These are phyloP conservation scores for Sula dactylatra DNA, from an alignment of 2,113 vertebrate species.

Conservation along the genomic window DNA sequence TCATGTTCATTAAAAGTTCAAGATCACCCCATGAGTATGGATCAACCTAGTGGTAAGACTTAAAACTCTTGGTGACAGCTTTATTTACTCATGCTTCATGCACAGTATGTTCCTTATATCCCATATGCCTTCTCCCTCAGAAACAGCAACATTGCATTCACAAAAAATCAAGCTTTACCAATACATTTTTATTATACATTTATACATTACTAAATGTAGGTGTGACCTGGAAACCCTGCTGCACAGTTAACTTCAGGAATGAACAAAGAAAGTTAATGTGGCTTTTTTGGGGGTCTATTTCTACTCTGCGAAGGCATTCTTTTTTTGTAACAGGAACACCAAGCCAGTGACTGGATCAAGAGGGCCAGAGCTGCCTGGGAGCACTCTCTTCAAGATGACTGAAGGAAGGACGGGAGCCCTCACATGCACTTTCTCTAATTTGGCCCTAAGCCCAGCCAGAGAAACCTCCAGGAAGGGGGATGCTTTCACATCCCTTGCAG, in stretches of 20 bases:
- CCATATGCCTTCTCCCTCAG: slow-evolving; percentile 1
- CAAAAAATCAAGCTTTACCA: not conserved
- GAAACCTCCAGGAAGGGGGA: not conserved
- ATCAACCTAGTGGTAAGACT: not conserved
- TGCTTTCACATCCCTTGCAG: not conserved
- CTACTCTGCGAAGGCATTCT: not conserved
- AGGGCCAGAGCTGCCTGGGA: not conserved
- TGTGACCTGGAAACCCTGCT: not conserved
- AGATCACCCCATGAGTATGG: not conserved
- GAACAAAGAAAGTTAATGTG: not conserved
- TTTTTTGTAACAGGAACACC: not conserved
- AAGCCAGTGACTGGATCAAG: not conserved
- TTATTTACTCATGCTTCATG: slow-evolving; percentile 33
- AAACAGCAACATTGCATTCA: not conserved
- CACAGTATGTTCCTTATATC: not conserved
- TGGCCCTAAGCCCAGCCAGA: not conserved
- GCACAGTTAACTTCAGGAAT: not conserved
- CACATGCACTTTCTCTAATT: not conserved
- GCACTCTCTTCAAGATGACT: not conserved
- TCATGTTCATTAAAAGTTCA: not conserved
- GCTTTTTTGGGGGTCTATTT: not conserved
- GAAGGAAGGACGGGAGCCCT: not conserved
- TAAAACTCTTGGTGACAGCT: not conserved
- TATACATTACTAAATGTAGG: not conserved
- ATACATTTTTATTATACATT: not conserved